Conservation (phyloP, 2,888 invertebrate genomes). For the Chymomyza caudatula region DNA sequence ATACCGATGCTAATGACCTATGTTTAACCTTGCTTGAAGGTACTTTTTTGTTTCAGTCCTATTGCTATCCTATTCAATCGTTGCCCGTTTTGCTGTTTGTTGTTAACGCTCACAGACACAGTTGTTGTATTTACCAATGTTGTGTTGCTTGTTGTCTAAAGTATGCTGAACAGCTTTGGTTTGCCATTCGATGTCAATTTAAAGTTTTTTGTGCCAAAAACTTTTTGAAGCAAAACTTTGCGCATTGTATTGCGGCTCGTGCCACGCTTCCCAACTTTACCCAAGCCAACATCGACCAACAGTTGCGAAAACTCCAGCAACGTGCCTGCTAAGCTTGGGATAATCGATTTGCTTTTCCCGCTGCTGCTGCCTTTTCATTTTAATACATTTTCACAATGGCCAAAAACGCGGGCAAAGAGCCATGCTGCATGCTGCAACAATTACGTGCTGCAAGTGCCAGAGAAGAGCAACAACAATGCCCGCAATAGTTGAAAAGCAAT, state of each 20-base stretch:
- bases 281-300: too few species aligned
- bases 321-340: slow-evolving; percentile 43
- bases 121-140: background rate
- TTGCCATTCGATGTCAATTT: slow-evolving; percentile 69
- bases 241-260: slow-evolving; percentile 24
- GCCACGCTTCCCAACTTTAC: background rate
- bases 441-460: slow-evolving; percentile 62
- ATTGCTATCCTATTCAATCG: background rate
- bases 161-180: slow-evolving; percentile 40
- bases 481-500: background rate
- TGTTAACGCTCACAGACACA: slow-evolving; percentile 26
- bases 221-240: slow-evolving; percentile 29
- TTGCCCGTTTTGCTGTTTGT: slow-evolving; percentile 51
- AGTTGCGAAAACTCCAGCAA: background rate
- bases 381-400: slow-evolving; percentile 52
- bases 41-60: background rate
- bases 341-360: slow-evolving; percentile 62
- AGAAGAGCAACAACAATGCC: slow-evolving; percentile 3
- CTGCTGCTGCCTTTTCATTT: slow-evolving; percentile 44
- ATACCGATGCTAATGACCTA: too few species aligned
- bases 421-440: slow-evolving; percentile 51
- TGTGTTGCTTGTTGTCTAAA: slow-evolving; percentile 14
- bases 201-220: slow-evolving; percentile 52
- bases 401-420: slow-evolving; percentile 13
- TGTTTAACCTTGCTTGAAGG: background rate